Percentiles rank a stretch among this genome's conserved stretches.
Evolutionary conservation across 2,797 vertebrate genomes (phyloP).

Genomic region (Sebastes glaucus): DNA sequence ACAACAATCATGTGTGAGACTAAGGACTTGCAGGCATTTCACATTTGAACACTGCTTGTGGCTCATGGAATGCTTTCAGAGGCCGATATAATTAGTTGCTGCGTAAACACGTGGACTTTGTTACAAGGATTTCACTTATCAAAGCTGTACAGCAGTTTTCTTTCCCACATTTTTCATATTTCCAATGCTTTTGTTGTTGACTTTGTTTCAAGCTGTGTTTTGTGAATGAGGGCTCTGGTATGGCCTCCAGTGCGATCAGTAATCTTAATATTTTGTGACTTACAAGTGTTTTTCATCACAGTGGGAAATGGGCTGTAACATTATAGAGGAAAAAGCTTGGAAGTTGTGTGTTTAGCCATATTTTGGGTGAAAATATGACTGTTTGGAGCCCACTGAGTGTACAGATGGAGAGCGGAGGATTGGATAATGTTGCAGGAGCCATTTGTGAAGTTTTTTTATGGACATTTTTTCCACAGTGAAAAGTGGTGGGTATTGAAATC

Average conservation of each 20-base stretch:
- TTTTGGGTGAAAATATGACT: conserved; percentile 32
- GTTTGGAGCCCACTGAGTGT: not conserved
- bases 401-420: not conserved
- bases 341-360: conserved; percentile 5
- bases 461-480: conserved; percentile 19
- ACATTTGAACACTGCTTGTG: conserved; percentile 28
- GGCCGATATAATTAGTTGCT: conserved; percentile 39
- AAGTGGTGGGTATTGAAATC: conserved; percentile 19
- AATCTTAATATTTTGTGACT: conserved; percentile 49
- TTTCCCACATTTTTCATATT: conserved; percentile 6
- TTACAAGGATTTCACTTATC: conserved; percentile 22
- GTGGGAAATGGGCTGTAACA: conserved; percentile 43
- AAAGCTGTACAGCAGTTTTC: conserved; percentile 16
- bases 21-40: conserved; percentile 12
- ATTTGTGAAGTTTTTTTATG: not conserved
- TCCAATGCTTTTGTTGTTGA: conserved; percentile 41
- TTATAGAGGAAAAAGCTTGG: conserved; percentile 16
- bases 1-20: not conserved
- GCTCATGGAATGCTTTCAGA: conserved; percentile 46
- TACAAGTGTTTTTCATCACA: conserved; percentile 53
- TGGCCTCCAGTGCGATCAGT: conserved; percentile 5
- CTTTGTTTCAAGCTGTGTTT: conserved; percentile 43
- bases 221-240: conserved; percentile 33
- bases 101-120: conserved; percentile 43
- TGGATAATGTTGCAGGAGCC: conserved; percentile 10